Evolutionary conservation across 1,140 invertebrate species (phyloP).

Genomic region (Ceratina calcarata): DNA sequence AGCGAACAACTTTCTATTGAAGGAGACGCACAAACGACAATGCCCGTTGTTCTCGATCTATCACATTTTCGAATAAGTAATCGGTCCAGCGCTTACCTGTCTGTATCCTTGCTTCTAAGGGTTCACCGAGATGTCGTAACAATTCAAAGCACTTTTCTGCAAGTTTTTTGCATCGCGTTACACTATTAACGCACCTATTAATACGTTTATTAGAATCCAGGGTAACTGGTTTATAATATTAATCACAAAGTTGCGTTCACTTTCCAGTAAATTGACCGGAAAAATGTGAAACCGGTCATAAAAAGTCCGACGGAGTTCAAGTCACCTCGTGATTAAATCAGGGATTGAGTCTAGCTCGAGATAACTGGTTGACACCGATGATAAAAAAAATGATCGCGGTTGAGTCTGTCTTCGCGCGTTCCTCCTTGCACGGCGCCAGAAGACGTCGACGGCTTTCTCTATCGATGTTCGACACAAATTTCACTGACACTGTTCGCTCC

Average conservation of each 20-base stretch:
- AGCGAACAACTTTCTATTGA: background rate
- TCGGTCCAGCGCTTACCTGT: slow-evolving; percentile 9
- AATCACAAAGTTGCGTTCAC: slow-evolving; percentile 1
- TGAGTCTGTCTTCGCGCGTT: too few species aligned
- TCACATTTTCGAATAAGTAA: background rate
- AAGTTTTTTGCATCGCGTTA: background rate
- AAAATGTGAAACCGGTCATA: background rate
- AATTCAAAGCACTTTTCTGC: background rate
- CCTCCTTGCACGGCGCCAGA: too few species aligned
- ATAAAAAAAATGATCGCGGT: too few species aligned
- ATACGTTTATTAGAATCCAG: background rate
- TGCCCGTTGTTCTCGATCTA: background rate
- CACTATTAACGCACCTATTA: too few species aligned
- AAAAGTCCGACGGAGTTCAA: too few species aligned
- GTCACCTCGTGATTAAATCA: background rate
- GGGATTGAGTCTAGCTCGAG: too few species aligned
- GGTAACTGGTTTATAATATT: background rate
- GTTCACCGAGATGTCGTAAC: background rate
- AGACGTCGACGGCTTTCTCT: background rate
- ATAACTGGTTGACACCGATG: too few species aligned
- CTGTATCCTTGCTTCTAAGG: background rate
- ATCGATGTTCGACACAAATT: background rate
- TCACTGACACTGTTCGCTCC: background rate
- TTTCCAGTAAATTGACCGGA: background rate
- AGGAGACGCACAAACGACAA: background rate